Evolutionary conservation across 1,140 invertebrate genomes (phyloP), one percentile per base, ranked within the genome.

Genomic region (Microvelia longipes): DNA sequence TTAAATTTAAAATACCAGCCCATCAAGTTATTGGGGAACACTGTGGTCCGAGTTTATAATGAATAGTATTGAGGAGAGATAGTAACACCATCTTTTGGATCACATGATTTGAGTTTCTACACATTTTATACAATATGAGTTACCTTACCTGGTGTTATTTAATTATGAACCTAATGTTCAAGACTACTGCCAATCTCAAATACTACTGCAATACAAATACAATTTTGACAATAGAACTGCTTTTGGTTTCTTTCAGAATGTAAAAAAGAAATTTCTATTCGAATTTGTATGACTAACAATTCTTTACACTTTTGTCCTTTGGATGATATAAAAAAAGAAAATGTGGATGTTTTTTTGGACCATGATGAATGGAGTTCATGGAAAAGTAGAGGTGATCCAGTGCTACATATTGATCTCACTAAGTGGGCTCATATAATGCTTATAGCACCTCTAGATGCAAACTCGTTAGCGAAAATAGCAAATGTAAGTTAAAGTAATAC

Each of bases 401-500:
- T 99, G 0, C 76, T 99, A 0, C 98, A 99, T 77, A 98, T 99
- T 73, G 94, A 98, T 73, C 81, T 99, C 2, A 86, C 89, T 11
- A 94, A 96, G 79, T 98, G 95, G 95, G 96, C 97, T 0, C 93
- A 99, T 80, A 73, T 96, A 19, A 82, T 98, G 74, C 75, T 99
- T 0, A 91, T 99, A 74, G 94, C 96, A 28, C 98, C 98, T 0
- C 78, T 99, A 2, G 95, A 97, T 85, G 97, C 96, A 13, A 99
- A 99, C 77, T 94, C 96, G 0, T 77, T 99, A 66, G 96, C 92
- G 1, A 99, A 99, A 85, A 87, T 98, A 71, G 84, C 92, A 28
- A 85, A 84, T 78, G 87, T 88, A 82, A 77, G 76, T 76, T 29
- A 66, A 73, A 11, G 26, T 11, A 11, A 11, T 66, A 13, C 26